Evolutionary conservation across 2,113 vertebrate genomes (phyloP), one percentile per base, ranked within the genome.

Genomic region (Pterocles orientalis): DNA sequence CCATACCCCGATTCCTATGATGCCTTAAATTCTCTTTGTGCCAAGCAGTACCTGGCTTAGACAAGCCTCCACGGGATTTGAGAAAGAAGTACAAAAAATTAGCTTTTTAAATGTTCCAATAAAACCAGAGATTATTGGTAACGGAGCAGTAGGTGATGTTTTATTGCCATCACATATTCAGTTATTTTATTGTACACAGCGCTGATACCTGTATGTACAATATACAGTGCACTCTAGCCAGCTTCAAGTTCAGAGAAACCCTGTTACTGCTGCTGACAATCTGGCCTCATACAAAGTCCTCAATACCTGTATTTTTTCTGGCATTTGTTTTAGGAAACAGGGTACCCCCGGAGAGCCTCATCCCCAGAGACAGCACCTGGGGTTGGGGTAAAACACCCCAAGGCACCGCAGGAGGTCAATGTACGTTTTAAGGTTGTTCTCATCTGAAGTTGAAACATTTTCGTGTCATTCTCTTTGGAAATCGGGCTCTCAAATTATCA

Each of bases 1-100:
- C 60, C 73, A 51, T 82, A 75, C 56, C 60, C 81, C 76, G 88
- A 90, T 96, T 94, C 85, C 88, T 81, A 88, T 0, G 1, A 65
- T 93, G 94, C 81, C 83, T 82, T 70, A 96, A 90, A 39, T 86
- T 89, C 76, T 87, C 60, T 75, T 94, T 72, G 53, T 94, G 90
- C 82, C 86, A 84, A 90, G 68, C 86, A 75, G 77, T 58, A 25
- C 64, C 34, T 62, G 81, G 73, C 82, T 96, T 69, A 79, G 61
- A 61, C 88, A 80, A 94, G 62, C 66, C 48, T 82, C 60, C 75
- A 56, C 0, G 3, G 64, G 61, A 81, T 61, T 48, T 69, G 45
- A 82, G 57, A n/a, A 93, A 57, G 36, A 88, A 86, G 58, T 43
- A 76, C 5, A 82, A 69, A 90, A 80, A 78, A 15, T 28, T 34